Evolutionary conservation across 2,797 vertebrate species (phyloP).

Genomic region (Tragelaphus eurycerus): DNA sequence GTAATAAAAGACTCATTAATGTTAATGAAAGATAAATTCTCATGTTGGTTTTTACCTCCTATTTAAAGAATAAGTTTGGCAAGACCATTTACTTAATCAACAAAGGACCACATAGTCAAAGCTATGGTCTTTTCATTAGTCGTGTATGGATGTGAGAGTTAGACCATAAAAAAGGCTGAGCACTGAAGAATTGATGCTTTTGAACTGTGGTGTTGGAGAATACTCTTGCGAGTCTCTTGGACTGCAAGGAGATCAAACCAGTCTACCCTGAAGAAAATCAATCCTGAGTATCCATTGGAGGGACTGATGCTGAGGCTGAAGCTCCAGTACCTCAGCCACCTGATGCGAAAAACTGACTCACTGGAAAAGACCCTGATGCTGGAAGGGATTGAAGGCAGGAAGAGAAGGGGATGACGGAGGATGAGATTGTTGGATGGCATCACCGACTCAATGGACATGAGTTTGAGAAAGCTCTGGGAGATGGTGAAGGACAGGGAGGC

Average conservation of each 20-base stretch:
- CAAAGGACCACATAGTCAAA: neutral
- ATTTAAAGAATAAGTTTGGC: slow-evolving; percentile 7
- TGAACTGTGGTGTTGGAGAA: neutral
- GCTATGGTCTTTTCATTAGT: neutral
- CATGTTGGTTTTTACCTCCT: neutral
- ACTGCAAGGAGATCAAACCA: neutral
- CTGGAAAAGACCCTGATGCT: neutral
- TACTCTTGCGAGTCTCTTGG: neutral
- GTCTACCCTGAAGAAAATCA: neutral
- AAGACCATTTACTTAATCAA: neutral
- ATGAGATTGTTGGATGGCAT: neutral
- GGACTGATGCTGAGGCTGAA: neutral
- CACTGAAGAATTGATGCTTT: neutral
- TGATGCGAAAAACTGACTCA: neutral
- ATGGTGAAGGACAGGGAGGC: neutral
- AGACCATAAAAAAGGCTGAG: neutral
- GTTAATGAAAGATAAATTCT: neutral
- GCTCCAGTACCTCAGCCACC: neutral
- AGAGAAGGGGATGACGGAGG: neutral
- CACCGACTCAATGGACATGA: neutral
- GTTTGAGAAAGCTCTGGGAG: neutral
- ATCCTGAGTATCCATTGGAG: neutral
- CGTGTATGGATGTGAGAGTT: neutral
- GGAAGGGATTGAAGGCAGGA: neutral
- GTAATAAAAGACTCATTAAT: neutral